phyloP scores from a whole-genome alignment of 2,113 vertebrate genomes.

The Aphelocoma coerulescens region DNA sequence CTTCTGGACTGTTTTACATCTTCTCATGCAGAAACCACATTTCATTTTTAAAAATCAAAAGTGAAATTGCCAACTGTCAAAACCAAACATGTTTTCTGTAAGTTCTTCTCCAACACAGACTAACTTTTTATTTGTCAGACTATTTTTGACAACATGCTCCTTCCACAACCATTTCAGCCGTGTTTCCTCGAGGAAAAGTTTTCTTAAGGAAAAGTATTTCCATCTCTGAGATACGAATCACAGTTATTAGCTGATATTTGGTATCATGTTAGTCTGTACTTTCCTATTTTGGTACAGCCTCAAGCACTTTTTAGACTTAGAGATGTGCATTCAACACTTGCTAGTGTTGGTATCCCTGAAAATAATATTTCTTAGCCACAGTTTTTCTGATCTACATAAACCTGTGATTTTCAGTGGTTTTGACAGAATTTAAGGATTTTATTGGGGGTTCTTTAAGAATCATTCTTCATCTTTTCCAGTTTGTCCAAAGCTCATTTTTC shows the following conservation, averaged over 20 bases:
- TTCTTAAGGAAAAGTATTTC: neutral
- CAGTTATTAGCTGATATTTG: neutral
- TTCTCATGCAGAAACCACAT: neutral
- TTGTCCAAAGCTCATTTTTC: neutral
- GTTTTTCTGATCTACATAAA: neutral
- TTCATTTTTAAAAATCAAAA: neutral
- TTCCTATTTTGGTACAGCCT: neutral
- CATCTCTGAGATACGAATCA: neutral
- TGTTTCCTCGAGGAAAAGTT: neutral
- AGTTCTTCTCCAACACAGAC: neutral
- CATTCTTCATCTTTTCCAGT: neutral
- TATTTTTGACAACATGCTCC: neutral
- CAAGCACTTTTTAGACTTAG: neutral
- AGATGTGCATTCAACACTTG: rapidly evolving
- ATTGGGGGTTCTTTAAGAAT: neutral
- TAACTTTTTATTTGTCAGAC: neutral
- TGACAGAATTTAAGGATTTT: neutral
- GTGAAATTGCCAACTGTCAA: neutral
- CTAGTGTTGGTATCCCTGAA: neutral
- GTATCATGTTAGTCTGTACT: neutral
- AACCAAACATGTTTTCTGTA: neutral
- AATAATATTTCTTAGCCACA: neutral
- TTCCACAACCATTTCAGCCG: neutral
- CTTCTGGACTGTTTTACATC: neutral
- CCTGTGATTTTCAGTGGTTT: neutral